Percentiles rank a stretch among this genome's conserved stretches.
phyloP scores from a whole-genome alignment of 2,888 invertebrate genomes.

The Xiphydria camelus region DNA sequence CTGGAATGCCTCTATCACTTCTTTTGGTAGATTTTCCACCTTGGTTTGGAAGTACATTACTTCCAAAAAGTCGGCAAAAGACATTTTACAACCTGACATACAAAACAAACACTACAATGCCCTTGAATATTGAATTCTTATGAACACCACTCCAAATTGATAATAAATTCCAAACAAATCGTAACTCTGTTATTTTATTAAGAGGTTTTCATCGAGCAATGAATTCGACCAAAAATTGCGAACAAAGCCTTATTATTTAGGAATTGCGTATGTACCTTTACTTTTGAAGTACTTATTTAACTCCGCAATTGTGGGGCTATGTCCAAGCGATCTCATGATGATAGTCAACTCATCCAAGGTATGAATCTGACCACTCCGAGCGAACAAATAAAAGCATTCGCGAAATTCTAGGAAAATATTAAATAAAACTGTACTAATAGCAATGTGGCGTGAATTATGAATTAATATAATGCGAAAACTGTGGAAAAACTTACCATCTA shows the following conservation, averaged over 20 bases:
- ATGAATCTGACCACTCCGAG: slow-evolving; percentile 84
- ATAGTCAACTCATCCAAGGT: slow-evolving; percentile 88
- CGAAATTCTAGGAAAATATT: slow-evolving; percentile 76
- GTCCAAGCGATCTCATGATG: slow-evolving; percentile 92
- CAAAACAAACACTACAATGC: too few species aligned
- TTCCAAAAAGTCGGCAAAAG: slow-evolving; percentile 93
- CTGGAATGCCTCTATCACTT: slow-evolving; percentile 87
- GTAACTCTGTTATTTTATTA: too few species aligned
- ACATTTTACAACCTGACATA: slow-evolving; percentile 85
- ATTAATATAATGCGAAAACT: slow-evolving; percentile 1
- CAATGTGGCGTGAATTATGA: slow-evolving; percentile 7
- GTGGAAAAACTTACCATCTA: slow-evolving; percentile 74
- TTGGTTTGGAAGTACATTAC: slow-evolving; percentile 90
- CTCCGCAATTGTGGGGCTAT: slow-evolving; percentile 92
- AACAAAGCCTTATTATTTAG: slow-evolving; percentile 6
- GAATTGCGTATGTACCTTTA: slow-evolving; percentile 60
- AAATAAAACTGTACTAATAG: slow-evolving; percentile 6
- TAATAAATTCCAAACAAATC: neutral
- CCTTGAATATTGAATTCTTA: too few species aligned
- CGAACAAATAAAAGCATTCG: slow-evolving; percentile 95
- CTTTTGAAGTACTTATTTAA: slow-evolving; percentile 80
- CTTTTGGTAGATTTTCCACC: slow-evolving; percentile 80
- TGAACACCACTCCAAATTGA: too few species aligned
- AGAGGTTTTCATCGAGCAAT: neutral
- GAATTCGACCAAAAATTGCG: slow-evolving; percentile 13